Conservation (phyloP, 2,113 vertebrate genomes). For the Neogale vison region DNA sequence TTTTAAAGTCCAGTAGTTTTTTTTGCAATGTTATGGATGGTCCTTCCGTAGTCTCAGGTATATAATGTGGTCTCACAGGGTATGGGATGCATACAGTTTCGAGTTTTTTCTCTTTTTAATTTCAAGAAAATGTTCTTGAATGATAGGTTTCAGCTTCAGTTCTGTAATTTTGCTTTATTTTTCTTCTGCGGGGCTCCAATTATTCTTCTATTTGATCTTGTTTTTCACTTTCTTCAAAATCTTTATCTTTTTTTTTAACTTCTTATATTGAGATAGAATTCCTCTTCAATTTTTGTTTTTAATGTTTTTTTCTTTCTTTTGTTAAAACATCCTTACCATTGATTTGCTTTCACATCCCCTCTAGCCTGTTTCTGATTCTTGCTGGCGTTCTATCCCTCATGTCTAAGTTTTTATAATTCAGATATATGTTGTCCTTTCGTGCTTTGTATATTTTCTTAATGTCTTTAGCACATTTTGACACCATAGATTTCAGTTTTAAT, state of each 20-base stretch:
- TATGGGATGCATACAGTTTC: neutral
- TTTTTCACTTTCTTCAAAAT: neutral
- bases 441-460: neutral
- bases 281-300: neutral
- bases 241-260: neutral
- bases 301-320: neutral
- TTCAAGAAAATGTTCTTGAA: neutral
- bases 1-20: neutral
- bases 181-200: neutral
- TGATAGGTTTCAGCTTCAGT: neutral
- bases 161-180: constrained; percentile 5
- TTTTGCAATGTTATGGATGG: neutral
- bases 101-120: neutral
- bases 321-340: neutral
- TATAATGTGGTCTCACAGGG: neutral
- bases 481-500: neutral
- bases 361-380: neutral
- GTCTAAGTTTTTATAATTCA: constrained; percentile 28
- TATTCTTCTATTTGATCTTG: neutral
- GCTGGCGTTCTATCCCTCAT: neutral
- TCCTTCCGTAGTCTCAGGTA: neutral
- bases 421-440: neutral
- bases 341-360: neutral
- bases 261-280: neutral
- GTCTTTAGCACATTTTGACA: constrained; percentile 7